Percentiles rank a stretch among this genome's conserved stretches.
These are phyloP conservation scores for Paratrypauchen microcephalus DNA, from an alignment of 2,797 vertebrate species.

Conservation along the genomic window DNA sequence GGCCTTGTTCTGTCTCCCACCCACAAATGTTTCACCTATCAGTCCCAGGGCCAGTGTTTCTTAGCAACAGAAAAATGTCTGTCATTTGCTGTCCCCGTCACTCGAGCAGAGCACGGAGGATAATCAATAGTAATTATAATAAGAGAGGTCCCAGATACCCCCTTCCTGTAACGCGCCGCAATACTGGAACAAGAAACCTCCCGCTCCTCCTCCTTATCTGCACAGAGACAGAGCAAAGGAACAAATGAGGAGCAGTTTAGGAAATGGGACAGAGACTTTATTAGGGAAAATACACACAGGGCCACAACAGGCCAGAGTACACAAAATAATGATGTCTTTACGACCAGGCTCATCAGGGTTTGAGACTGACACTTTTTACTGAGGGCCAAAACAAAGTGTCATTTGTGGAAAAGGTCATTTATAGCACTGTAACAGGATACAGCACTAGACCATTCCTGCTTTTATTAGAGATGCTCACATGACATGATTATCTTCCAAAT, in stretches of 20 bases:
- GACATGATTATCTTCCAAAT: constrained; percentile 5
- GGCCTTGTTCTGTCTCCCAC: not conserved
- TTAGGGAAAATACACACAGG: constrained; percentile 5
- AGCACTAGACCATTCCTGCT: not conserved
- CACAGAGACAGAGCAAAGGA: constrained; percentile 24
- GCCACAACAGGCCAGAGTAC: not conserved
- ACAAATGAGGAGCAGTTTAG: constrained; percentile 18
- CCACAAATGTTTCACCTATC: constrained; percentile 16
- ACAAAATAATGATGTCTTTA: not conserved
- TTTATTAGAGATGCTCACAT: constrained; percentile 1
- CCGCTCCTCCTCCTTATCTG: constrained; percentile 14
- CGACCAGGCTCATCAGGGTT: constrained; percentile 8
- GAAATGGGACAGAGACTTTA: constrained; percentile 19
- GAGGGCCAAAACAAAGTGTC: not conserved
- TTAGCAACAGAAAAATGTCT: constrained; percentile 62
- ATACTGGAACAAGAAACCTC: constrained; percentile 58
- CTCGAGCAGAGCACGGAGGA: constrained; percentile 37
- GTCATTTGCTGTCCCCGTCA: constrained; percentile 32
- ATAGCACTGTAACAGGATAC: constrained; percentile 9
- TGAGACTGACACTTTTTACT: not conserved
- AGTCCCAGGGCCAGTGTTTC: constrained; percentile 34
- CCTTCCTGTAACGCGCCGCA: constrained; percentile 71
- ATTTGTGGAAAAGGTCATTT: constrained; percentile 12
- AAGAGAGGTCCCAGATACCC: constrained; percentile 65
- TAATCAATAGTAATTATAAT: constrained; percentile 77